Conservation (phyloP, 2,113 vertebrate species). For the Dissostichus mawsoni region DNA sequence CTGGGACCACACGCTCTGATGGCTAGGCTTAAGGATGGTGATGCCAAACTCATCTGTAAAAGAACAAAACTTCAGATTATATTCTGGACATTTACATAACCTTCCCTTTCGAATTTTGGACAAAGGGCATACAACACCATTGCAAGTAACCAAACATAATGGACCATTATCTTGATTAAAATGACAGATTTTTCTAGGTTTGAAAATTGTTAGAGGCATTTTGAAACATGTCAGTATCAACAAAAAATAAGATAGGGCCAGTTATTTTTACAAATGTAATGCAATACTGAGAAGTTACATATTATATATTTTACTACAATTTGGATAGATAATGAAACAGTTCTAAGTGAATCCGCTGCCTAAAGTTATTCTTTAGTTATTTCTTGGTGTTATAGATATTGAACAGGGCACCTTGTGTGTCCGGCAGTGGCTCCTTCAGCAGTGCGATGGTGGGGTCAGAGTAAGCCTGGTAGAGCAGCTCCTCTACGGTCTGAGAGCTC, state of each 20-base stretch:
- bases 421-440: conserved; percentile 87
- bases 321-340: neutral
- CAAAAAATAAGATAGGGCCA: too few relatives aligned
- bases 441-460: conserved; percentile 83
- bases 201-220: too few relatives aligned
- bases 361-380: neutral
- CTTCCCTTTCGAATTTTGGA: neutral
- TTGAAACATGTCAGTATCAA: too few relatives aligned
- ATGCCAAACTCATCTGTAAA: conserved; percentile 85
- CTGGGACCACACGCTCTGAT: conserved; percentile 77
- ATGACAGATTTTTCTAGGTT: too few relatives aligned
- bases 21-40: conserved; percentile 87
- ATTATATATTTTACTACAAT: neutral
- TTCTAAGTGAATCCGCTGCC: neutral
- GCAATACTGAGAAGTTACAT: too few relatives aligned
- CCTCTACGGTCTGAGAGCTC: conserved; percentile 79
- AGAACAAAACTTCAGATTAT: conserved; percentile 12
- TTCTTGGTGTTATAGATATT: neutral
- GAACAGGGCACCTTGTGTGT: conserved; percentile 70
- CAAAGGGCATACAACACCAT: too few relatives aligned
- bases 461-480: conserved; percentile 79
- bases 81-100: neutral
- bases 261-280: too few relatives aligned
- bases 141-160: too few relatives aligned
- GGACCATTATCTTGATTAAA: too few relatives aligned